Conservation (phyloP, 1,140 invertebrate species). For the Asobara japonica region DNA sequence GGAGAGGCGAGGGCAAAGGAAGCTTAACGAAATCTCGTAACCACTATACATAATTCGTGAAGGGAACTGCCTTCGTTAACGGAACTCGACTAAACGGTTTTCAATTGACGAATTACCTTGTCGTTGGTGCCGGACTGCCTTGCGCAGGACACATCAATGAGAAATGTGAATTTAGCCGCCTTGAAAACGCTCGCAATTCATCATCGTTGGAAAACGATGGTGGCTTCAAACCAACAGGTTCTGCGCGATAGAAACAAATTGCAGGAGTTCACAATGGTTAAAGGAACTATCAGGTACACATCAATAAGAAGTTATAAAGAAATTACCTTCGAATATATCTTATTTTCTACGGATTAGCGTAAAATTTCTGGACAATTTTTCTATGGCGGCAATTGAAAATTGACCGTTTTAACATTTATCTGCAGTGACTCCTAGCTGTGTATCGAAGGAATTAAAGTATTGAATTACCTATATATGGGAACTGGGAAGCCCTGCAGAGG, state of each 20-base stretch:
- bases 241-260: slow-evolving; percentile 60
- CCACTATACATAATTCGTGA: too few species aligned
- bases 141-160: slow-evolving; percentile 71
- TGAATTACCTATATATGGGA: slow-evolving; percentile 58
- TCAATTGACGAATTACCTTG: slow-evolving; percentile 66
- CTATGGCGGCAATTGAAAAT: too few species aligned
- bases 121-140: slow-evolving; percentile 70
- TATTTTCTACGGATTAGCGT: too few species aligned
- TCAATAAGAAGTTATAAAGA: too few species aligned
- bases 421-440: not conserved
- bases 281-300: too few species aligned
- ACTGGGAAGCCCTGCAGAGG: slow-evolving; percentile 74
- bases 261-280: not conserved
- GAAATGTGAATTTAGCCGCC: slow-evolving; percentile 48
- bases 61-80: too few species aligned
- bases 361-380: too few species aligned
- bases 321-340: too few species aligned
- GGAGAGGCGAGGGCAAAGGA: too few species aligned
- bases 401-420: not conserved
- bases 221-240: slow-evolving; percentile 76
- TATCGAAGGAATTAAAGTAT: not conserved
- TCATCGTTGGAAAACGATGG: slow-evolving; percentile 74
- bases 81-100: too few species aligned
- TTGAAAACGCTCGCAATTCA: slow-evolving; percentile 37
- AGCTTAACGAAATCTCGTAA: too few species aligned